Evolutionary conservation across 1,140 invertebrate species (phyloP).

Genomic region (Chrysoperla carnea): DNA sequence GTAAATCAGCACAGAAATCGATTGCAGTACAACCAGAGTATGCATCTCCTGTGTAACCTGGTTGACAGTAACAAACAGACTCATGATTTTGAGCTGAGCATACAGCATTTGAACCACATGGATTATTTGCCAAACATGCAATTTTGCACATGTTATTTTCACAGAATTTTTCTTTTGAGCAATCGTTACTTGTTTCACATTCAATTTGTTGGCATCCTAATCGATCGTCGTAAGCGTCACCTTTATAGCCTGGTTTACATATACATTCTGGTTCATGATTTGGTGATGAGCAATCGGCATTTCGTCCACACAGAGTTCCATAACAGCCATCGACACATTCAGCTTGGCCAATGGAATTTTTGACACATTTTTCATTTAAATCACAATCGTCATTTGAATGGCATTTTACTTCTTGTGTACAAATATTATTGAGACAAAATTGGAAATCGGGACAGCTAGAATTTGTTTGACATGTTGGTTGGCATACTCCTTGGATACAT

Average conservation of each 20-base stretch:
- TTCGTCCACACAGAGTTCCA: slow-evolving; percentile 56
- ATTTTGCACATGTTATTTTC: slow-evolving; percentile 65
- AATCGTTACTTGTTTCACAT: slow-evolving; percentile 50
- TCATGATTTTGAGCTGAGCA: slow-evolving; percentile 63
- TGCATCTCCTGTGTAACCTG: slow-evolving; percentile 68
- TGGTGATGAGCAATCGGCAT: slow-evolving; percentile 53
- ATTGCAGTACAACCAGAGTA: slow-evolving; percentile 48
- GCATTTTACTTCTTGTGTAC: slow-evolving; percentile 62
- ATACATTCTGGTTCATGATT: slow-evolving; percentile 53
- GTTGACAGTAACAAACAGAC: slow-evolving; percentile 60
- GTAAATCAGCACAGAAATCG: slow-evolving; percentile 58
- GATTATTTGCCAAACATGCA: slow-evolving; percentile 59
- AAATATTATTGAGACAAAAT: slow-evolving; percentile 65
- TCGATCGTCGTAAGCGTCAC: slow-evolving; percentile 51
- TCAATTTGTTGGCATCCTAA: slow-evolving; percentile 61
- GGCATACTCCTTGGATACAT: slow-evolving; percentile 60
- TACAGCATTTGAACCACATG: slow-evolving; percentile 66
- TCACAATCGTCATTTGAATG: slow-evolving; percentile 47
- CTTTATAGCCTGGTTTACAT: slow-evolving; percentile 61
- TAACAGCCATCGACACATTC: slow-evolving; percentile 55
- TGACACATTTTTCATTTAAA: slow-evolving; percentile 43
- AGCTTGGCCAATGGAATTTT: slow-evolving; percentile 45
- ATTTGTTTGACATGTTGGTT: slow-evolving; percentile 59
- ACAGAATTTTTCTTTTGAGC: slow-evolving; percentile 65
- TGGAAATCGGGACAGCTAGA: slow-evolving; percentile 62